Conservation (phyloP, 2,888 invertebrate species). For the Unio delphinus region DNA sequence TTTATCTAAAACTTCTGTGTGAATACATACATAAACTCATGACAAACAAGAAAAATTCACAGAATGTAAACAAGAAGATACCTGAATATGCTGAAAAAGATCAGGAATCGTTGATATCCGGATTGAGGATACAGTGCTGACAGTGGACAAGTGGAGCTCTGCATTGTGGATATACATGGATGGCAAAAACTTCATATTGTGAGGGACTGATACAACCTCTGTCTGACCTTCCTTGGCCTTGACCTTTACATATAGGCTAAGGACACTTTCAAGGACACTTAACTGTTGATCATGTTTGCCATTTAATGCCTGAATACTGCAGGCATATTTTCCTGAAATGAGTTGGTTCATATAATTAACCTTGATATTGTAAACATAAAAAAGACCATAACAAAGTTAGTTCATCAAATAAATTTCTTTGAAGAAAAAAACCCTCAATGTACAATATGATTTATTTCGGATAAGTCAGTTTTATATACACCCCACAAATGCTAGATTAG, state of each 20-base stretch:
- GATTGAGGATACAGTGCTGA: conserved; percentile 50
- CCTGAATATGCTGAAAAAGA: conserved; percentile 57
- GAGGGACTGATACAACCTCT: conserved; percentile 44
- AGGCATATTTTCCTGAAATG: conserved; percentile 55
- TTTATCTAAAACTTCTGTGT: too few relatives aligned
- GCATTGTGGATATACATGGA: conserved; percentile 62
- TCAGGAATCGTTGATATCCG: conserved; percentile 45
- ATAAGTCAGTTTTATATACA: too few relatives aligned
- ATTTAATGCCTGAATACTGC: conserved; percentile 38
- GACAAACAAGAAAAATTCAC: too few relatives aligned
- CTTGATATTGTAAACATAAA: neutral
- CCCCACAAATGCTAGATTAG: too few relatives aligned
- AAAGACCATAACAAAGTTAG: neutral
- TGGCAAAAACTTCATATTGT: conserved; percentile 59
- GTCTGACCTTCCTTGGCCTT: conserved; percentile 48
- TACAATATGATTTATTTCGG: too few relatives aligned
- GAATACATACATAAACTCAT: too few relatives aligned
- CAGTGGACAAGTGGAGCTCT: conserved; percentile 60
- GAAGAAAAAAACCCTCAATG: neutral
- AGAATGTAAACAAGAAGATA: conserved; percentile 16
- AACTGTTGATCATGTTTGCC: conserved; percentile 32
- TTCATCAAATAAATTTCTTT: conserved; percentile 5
- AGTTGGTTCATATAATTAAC: conserved; percentile 1
- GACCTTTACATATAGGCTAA: conserved; percentile 48
- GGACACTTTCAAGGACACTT: conserved; percentile 47